phyloP scores from a whole-genome alignment of 2,113 vertebrate genomes.

The Pomatostomus ruficeps region DNA sequence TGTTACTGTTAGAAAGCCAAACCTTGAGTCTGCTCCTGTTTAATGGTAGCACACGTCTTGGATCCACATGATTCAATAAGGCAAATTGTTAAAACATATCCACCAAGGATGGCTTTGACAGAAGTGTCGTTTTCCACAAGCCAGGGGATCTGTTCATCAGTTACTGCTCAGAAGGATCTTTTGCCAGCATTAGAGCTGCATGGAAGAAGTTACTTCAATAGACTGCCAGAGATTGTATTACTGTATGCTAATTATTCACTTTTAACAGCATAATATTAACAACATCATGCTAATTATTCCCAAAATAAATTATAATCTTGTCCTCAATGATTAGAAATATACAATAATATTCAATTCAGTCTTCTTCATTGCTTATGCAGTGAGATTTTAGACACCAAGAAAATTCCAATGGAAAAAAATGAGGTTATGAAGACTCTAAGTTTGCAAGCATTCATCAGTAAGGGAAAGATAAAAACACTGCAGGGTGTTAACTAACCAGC shows the following conservation, averaged over 20 bases:
- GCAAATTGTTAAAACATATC: neutral
- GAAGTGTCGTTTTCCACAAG: neutral
- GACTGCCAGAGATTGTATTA: neutral
- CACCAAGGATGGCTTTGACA: neutral
- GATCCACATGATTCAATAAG: neutral
- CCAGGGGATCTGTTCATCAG: neutral
- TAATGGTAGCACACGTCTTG: neutral
- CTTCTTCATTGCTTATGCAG: neutral
- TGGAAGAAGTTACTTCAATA: neutral
- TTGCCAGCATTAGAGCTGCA: neutral
- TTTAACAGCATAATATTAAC: neutral
- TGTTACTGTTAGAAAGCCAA: neutral
- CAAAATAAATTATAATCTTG: neutral
- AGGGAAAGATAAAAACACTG: neutral
- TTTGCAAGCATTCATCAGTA: neutral
- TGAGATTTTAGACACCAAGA: neutral
- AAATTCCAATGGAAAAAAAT: neutral
- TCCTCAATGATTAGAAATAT: neutral
- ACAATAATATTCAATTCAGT: neutral
- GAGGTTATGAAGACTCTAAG: neutral
- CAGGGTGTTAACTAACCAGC: neutral
- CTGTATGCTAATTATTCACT: neutral
- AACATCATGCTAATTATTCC: neutral
- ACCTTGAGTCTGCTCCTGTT: neutral
- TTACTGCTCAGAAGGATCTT: neutral